Base-by-base conservation (phyloP, 2,888 invertebrate species). In the Thyatira batis region DNA sequence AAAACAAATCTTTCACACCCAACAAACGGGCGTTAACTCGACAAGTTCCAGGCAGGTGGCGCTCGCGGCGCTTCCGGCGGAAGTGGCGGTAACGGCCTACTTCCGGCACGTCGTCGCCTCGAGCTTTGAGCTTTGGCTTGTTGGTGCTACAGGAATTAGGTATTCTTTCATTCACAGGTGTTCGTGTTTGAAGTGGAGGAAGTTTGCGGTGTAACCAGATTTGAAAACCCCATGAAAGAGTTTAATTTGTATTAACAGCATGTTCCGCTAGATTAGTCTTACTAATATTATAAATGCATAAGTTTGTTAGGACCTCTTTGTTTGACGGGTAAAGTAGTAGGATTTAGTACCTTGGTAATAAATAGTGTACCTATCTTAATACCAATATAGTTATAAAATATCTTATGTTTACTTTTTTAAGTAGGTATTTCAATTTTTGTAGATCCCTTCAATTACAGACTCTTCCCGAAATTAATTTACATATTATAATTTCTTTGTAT, bases 81-180 rank as follows among this genome's bases (percentile, higher is more conserved):
- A 83, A 73, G 78, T 73, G 72, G 74, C 76, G 76, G 80, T 80
- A 82, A 82, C 81, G 74, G 80, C 80, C 76, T 71, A 73, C 80
- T 82, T 84, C 85, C 84, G 82, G 70, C 76, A 75, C 76, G 78
- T 73, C 65, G 78, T 73, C 84, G 76, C 80, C 77, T 73, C 66
- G 52, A 48, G 58, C 61, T n/a, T n/a, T n/a, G n/a, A n/a, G n/a
- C 57, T 46, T 28, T 21, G 45, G 51, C 28, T 49, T 46, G 51
- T 52, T 21, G 52, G 49, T 53, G 33, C 56, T 67, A 60, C 60
- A 69, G 57, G 59, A 60, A 65, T 67, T 65, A 69, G 61, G 61
- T 45, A 57, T 64, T 58, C 65, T 73, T 69, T 60, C 54, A 61
- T 59, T 45, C 50, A 67, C 66, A 67, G 50, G 61, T 67, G 65